A percentile compares a stretch with the other conserved stretches of the same genome.
phyloP scores from a whole-genome alignment of 2,113 vertebrate species.

The Gavialis gangeticus region DNA sequence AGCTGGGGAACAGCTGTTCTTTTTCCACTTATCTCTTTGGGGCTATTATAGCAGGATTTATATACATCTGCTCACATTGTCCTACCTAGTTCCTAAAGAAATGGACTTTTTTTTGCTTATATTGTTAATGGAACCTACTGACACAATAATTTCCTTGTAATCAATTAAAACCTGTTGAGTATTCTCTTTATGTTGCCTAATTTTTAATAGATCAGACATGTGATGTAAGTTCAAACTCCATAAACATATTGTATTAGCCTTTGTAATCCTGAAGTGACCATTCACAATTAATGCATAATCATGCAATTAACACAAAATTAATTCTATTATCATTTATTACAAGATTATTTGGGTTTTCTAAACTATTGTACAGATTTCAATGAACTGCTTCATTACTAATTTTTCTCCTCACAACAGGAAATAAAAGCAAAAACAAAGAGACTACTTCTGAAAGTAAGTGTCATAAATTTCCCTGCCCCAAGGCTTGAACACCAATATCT shows the following conservation, averaged over 20 bases:
- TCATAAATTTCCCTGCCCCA: background rate
- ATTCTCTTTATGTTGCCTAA: background rate
- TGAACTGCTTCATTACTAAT: background rate
- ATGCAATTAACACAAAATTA: background rate
- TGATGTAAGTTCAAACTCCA: background rate
- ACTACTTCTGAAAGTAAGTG: background rate
- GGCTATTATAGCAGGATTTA: no score
- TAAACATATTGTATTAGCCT: background rate
- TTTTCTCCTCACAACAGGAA: background rate
- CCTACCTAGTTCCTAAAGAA: no score
- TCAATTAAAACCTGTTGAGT: background rate
- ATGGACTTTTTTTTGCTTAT: background rate
- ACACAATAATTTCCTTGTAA: background rate
- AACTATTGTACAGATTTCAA: background rate
- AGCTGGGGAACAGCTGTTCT: no score
- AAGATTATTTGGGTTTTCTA: background rate
- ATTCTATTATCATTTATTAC: background rate
- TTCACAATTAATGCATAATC: background rate
- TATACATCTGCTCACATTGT: no score
- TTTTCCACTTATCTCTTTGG: no score
- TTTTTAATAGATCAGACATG: background rate
- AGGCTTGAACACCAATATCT: background rate
- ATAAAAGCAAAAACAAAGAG: background rate
- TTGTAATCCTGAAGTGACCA: background rate
- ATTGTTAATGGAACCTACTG: background rate